phyloP scores from a whole-genome alignment of 2,888 invertebrate species.

The Chelonus formosanus region DNA sequence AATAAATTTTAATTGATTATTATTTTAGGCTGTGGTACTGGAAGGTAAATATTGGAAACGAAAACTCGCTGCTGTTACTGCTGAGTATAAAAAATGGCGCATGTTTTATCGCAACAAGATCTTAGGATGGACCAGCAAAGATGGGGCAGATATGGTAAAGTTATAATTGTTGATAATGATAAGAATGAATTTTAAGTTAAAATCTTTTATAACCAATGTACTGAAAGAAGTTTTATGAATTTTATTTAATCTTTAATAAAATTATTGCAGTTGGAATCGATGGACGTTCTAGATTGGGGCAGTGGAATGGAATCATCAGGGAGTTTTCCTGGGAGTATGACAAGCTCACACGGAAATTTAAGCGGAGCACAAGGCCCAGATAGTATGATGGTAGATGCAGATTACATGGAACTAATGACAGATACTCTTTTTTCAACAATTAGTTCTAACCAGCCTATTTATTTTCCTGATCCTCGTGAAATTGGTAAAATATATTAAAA shows the following conservation, averaged over 20 bases:
- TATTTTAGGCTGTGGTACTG: conserved; percentile 87
- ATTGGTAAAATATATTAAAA: conserved; percentile 73
- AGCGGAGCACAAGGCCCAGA: conserved; percentile 61
- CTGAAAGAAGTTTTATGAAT: too few relatives aligned
- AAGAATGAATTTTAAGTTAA: too few relatives aligned
- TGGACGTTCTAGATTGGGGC: conserved; percentile 78
- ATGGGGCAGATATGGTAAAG: conserved; percentile 78
- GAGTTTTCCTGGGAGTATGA: conserved; percentile 50
- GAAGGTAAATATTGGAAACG: conserved; percentile 99
- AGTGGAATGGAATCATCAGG: conserved; percentile 51
- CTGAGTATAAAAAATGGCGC: conserved; percentile 99
- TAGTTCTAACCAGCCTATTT: conserved; percentile 85
- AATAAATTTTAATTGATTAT: conserved; percentile 28
- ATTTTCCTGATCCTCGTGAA: conserved; percentile 96
- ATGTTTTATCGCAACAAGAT: conserved; percentile 86
- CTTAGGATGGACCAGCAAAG: conserved; percentile 78
- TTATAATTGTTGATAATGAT: too few relatives aligned
- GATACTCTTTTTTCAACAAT: conserved; percentile 91
- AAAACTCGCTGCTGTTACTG: conserved; percentile 93
- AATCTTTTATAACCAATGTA: too few relatives aligned
- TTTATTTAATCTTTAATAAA: too few relatives aligned
- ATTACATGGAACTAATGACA: conserved; percentile 87
- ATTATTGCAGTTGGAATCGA: conserved; percentile 72
- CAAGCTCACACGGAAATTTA: conserved; percentile 51
- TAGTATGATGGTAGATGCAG: conserved; percentile 84